Base-by-base conservation (phyloP, 2,113 vertebrate species). In the Trinectes maculatus region DNA sequence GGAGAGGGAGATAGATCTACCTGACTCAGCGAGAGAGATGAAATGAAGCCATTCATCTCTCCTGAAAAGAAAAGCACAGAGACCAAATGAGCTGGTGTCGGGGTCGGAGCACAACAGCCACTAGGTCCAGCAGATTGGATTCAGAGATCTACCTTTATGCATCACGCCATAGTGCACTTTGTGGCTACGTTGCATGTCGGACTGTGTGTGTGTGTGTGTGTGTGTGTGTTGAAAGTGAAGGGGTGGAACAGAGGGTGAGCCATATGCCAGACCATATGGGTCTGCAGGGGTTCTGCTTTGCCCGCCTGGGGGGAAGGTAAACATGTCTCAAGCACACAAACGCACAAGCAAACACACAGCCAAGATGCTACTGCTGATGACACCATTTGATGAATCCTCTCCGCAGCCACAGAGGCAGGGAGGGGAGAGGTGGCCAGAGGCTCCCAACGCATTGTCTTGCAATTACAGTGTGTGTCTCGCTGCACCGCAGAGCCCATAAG, bases 251-350 rank as follows among this genome's bases (percentile, higher is more conserved):
- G 72, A 55, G 43, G 36, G 15, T 24, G 37, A 60, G 55, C 86
- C 88, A 88, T 88, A 90, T 90, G 86, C 77, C 70, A 53, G 75
- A n/a, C 83, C 79, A 87, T 87, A 90, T 86, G 88, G 74, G 71
- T 73, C 71, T 86, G 78, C 80, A 70, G 61, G 82, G 75, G 33
- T 66, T 76, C 57, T 76, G 78, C 70, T 80, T 47, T 46, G 71
- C 83, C 65, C 76, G 72, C 83, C 75, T 43, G 47, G 61, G 29
- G 75, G 80, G 72, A 73, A 76, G 80, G 85, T 86, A 86, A 85
- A 89, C 78, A 89, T 73, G 69, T 84, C 78, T 82, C 70, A 75
- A 72, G 77, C 42, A 77, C 66, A 71, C 59, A 63, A 70, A 74
- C 75, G 76, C 74, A 70, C 40, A 13, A 36, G 51, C 46, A 73